phyloP scores from a whole-genome alignment of 2,113 vertebrate genomes.

The Lepidiolamprologus cunningtoni region DNA sequence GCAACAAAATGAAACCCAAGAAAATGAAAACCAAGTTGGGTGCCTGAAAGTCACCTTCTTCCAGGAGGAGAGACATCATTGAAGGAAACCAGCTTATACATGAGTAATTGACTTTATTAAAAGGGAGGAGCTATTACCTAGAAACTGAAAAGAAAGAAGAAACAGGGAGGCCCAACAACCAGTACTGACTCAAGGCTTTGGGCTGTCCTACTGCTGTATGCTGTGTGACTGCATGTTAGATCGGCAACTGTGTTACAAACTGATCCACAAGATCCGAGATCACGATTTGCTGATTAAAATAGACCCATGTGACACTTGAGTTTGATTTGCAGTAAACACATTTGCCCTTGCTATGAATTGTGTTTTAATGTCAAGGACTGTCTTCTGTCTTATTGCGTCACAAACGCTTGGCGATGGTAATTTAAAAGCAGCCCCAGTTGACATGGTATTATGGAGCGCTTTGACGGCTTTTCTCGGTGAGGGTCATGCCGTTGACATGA shows the following conservation, averaged over 20 bases:
- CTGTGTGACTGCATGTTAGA: neutral
- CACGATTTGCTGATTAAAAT: conserved; percentile 27
- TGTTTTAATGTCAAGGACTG: conserved; percentile 35
- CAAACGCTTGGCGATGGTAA: neutral
- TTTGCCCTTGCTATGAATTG: conserved; percentile 25
- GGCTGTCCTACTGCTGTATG: neutral
- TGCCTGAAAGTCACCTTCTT: neutral
- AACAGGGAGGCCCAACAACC: neutral
- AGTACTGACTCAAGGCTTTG: neutral
- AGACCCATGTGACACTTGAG: neutral
- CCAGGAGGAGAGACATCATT: neutral
- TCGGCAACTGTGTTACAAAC: neutral
- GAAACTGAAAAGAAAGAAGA: neutral
- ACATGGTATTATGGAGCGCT: conserved; percentile 18
- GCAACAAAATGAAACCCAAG: neutral
- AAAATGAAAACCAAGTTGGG: neutral
- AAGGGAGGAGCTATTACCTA: neutral
- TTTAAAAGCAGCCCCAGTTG: conserved; percentile 27
- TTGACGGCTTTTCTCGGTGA: conserved; percentile 13
- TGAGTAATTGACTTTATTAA: neutral
- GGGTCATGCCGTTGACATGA: neutral
- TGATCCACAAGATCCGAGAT: conserved; percentile 5
- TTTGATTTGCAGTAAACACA: conserved; percentile 30
- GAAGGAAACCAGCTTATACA: neutral
- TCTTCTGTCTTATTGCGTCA: conserved; percentile 26